Base-by-base conservation (phyloP, 1,140 invertebrate species). In the Onthophagus taurus region DNA sequence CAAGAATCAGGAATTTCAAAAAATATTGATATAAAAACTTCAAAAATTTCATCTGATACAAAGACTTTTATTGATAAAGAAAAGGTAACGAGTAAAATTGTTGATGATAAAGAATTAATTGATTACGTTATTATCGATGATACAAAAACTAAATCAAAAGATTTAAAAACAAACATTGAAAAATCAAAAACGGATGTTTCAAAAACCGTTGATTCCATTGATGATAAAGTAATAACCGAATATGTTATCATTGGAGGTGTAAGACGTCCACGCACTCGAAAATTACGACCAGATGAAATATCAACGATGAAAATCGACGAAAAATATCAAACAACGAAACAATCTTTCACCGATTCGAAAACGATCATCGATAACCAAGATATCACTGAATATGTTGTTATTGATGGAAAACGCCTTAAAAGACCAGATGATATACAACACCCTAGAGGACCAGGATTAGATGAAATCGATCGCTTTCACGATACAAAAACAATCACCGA, bases 401-500 rank as follows among this genome's bases (percentile, higher is more conserved):
- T 41, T 29, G 37, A 16, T 29, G 37, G 37, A 3, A 37, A 19
- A 37, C 6, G 11, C 5, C 6, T 13, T 16, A 6, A n/a, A 16
- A 34, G 12, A 16, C 31, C 31, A 7, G 6, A 13, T 12, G 31
- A 34, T 23, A 16, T 19, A 18, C 17, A 13, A n/a, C 16, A n/a
- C 14, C 17, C 26, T 1, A 43, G 9, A 20, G 12, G 18, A 12
- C 48, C 46, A 29, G 14, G n/a, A n/a, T n/a, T n/a, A n/a, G 16
- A 19, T 3, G 42, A 44, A 18, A 31, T 20, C 3, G 26, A 44
- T 12, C 46, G 44, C 7, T 13, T 17, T 5, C 43, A 24, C 4
- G 46, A 49, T 38, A 50, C 54, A 1, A 51, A 37, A 38, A 53
- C 53, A 8, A 42, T 52, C 3, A 30, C 47, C 4, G 52, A 55